Evolutionary conservation across 2,888 invertebrate species (phyloP).

Genomic region (Cantharis rustica): DNA sequence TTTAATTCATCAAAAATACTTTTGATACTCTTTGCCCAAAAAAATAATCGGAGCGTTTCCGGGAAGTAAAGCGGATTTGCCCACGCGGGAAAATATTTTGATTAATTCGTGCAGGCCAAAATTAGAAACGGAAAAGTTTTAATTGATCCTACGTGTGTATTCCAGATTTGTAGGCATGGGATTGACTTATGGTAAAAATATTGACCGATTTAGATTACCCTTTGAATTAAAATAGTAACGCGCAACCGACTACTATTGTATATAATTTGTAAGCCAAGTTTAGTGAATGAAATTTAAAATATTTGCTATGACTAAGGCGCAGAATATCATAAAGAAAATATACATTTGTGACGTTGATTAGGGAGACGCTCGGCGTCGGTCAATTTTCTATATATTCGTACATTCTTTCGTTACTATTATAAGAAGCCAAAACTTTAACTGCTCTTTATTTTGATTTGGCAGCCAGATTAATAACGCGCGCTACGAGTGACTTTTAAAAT

Average conservation of each 20-base stretch:
- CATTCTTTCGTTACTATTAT: constrained; percentile 44
- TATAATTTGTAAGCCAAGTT: neutral
- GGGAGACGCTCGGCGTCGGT: constrained; percentile 45
- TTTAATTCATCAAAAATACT: neutral
- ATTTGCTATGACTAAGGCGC: constrained; percentile 24
- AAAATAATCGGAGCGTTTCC: neutral
- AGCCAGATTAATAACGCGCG: neutral
- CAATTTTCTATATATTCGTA: constrained; percentile 45
- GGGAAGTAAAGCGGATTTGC: neutral
- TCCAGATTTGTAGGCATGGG: neutral
- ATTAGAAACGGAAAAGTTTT: neutral
- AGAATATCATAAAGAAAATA: constrained; percentile 22
- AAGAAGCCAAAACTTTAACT: constrained; percentile 31
- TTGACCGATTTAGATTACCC: neutral
- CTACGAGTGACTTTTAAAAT: neutral
- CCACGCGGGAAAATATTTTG: neutral
- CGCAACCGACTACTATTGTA: neutral
- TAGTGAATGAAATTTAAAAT: constrained; percentile 9
- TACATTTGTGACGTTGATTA: constrained; percentile 37
- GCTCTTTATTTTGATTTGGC: constrained; percentile 4
- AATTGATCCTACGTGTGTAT: neutral
- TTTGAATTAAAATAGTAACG: constrained; percentile 1
- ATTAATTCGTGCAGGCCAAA: neutral
- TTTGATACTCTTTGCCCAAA: neutral
- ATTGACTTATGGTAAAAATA: neutral